Percentiles rank a stretch among this genome's conserved stretches.
Conservation (phyloP, 2,113 vertebrate genomes). For the Pygoscelis adeliae region DNA sequence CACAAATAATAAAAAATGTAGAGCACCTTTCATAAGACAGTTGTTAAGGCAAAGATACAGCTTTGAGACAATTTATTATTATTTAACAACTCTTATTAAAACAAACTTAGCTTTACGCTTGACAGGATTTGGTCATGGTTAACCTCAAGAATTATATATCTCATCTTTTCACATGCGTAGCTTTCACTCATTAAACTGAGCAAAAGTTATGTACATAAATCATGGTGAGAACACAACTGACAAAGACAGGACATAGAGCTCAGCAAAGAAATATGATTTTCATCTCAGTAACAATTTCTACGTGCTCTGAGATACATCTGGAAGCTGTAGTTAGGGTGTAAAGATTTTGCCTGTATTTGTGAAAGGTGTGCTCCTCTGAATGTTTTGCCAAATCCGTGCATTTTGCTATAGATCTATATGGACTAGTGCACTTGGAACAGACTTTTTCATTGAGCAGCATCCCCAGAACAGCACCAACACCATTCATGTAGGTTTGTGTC, state of each 20-base stretch:
- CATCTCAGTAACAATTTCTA: not conserved
- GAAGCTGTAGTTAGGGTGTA: not conserved
- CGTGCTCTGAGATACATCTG: slow-evolving; percentile 10
- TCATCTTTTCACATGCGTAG: not conserved
- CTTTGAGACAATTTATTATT: not conserved
- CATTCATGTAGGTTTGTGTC: not conserved
- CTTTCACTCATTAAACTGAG: not conserved
- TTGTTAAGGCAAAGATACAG: not conserved
- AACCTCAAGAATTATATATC: not conserved
- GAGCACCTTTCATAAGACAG: not conserved
- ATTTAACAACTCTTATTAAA: not conserved
- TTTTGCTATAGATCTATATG: not conserved
- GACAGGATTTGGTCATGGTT: not conserved
- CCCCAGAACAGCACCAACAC: not conserved
- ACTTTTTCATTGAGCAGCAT: not conserved
- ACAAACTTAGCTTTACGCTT: not conserved
- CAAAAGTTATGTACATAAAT: not conserved
- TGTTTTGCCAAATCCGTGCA: not conserved
- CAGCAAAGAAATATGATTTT: slow-evolving; percentile 33
- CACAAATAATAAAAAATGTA: not conserved
- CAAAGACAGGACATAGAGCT: not conserved
- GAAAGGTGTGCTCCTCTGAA: not conserved
- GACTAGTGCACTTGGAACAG: not conserved
- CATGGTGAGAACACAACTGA: not conserved
- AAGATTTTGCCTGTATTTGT: not conserved